These are phyloP conservation scores for Pangasius krempfi DNA, from an alignment of 2,797 vertebrate genomes.

Conservation along the genomic window DNA sequence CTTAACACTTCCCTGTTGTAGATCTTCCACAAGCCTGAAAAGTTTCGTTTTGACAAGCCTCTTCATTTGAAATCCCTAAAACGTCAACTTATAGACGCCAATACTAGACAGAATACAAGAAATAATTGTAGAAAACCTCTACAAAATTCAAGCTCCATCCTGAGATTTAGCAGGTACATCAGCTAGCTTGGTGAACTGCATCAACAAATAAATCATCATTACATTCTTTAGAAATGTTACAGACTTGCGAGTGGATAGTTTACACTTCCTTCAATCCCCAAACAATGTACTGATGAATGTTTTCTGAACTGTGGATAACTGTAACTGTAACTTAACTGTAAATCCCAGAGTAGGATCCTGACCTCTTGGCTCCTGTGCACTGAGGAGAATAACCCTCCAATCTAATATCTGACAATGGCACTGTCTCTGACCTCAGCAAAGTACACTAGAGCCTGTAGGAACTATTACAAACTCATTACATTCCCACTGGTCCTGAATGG, in stretches of 20 bases:
- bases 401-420: conserved; percentile 23
- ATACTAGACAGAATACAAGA: not conserved
- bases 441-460: conserved; percentile 36
- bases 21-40: not conserved
- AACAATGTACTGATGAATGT: conserved; percentile 6
- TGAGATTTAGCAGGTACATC: not conserved
- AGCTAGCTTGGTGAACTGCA: not conserved
- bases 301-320: not conserved
- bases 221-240: not conserved
- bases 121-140: not conserved
- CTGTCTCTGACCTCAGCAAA: conserved; percentile 43
- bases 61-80: not conserved
- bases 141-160: not conserved
- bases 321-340: not conserved
- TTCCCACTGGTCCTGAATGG: conserved; percentile 48
- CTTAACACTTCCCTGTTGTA: not conserved
- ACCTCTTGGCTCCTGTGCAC: conserved; percentile 21
- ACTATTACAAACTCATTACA: conserved; percentile 56
- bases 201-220: conserved; percentile 10
- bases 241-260: not conserved
- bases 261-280: not conserved
- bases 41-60: not conserved
- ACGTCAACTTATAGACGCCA: not conserved
- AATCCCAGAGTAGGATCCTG: conserved; percentile 6
- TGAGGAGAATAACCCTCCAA: conserved; percentile 44